Evolutionary conservation across 2,888 invertebrate species (phyloP).

Genomic region (Eupithecia subfuscata): DNA sequence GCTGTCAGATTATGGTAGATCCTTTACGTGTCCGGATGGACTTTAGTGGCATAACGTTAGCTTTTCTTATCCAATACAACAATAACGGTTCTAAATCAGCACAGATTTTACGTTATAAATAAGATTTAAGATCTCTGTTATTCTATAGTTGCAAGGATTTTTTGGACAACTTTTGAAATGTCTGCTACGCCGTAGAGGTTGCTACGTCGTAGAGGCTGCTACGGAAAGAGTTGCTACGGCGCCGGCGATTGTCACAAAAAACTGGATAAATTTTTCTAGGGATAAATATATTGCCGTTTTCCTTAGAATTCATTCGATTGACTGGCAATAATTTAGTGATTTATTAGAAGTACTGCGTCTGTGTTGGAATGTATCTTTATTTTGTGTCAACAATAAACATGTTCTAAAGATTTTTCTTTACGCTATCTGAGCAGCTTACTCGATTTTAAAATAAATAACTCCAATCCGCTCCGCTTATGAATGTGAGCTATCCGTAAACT

Average conservation of each 20-base stretch:
- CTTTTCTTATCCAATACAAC: neutral
- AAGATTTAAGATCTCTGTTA: neutral
- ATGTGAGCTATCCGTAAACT: slow-evolving; percentile 12
- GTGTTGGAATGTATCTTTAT: no score
- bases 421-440: no score
- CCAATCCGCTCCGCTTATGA: slow-evolving; percentile 44
- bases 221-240: neutral
- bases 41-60: neutral
- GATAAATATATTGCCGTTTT: no score
- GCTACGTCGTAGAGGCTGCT: slow-evolving; percentile 1
- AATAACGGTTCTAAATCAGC: neutral
- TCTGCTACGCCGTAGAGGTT: slow-evolving; percentile 3
- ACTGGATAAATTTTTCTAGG: neutral
- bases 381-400: no score
- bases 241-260: neutral
- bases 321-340: no score
- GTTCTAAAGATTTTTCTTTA: no score
- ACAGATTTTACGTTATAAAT: neutral
- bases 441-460: no score
- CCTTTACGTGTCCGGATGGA: neutral
- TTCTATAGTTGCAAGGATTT: neutral
- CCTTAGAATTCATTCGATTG: no score
- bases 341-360: no score
- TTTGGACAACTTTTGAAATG: neutral
- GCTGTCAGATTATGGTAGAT: neutral